Percentiles rank a stretch among this genome's conserved stretches.
Evolutionary conservation across 2,113 vertebrate species (phyloP).

Genomic region (Cyprinodon brontotheroides): DNA sequence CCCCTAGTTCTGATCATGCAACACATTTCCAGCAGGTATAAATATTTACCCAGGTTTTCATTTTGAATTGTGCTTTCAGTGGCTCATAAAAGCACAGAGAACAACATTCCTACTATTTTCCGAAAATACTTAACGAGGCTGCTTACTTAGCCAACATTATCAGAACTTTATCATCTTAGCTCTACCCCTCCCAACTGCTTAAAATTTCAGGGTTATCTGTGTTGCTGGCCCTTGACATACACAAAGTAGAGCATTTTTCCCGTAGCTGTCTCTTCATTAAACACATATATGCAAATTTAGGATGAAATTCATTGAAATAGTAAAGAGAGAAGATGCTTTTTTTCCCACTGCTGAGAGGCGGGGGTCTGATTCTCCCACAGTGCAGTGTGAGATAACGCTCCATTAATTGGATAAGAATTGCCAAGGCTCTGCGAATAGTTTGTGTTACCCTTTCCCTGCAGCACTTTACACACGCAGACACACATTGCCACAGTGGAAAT

Average conservation of each 20-base stretch:
- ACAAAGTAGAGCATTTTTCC: slow-evolving; percentile 26
- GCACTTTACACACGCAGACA: slow-evolving; percentile 38
- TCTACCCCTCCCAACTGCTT: slow-evolving; percentile 10
- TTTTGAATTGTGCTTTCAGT: slow-evolving; percentile 29
- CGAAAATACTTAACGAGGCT: slow-evolving; percentile 59
- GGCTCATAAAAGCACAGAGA: slow-evolving; percentile 38
- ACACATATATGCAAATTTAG: slow-evolving; percentile 39
- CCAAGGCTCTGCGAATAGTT: slow-evolving; percentile 69
- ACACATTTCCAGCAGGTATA: neutral
- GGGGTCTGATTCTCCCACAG: slow-evolving; percentile 69
- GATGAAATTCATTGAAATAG: slow-evolving; percentile 52
- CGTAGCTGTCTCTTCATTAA: slow-evolving; percentile 33
- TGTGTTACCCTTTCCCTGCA: slow-evolving; percentile 48
- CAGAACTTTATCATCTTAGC: slow-evolving; percentile 53
- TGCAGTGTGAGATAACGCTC: slow-evolving; percentile 67
- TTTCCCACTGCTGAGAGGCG: slow-evolving; percentile 43
- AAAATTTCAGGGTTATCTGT: slow-evolving; percentile 9
- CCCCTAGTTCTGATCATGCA: neutral
- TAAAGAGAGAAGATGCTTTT: slow-evolving; percentile 37
- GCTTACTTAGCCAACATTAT: slow-evolving; percentile 65
- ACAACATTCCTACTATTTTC: slow-evolving; percentile 30
- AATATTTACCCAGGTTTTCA: slow-evolving; percentile 16
- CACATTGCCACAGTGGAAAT: slow-evolving; percentile 37
- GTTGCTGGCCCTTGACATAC: slow-evolving; percentile 14
- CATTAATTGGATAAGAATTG: slow-evolving; percentile 80